These are phyloP conservation scores for Tragelaphus oryx DNA, from an alignment of 2,797 vertebrate genomes.

Conservation along the genomic window DNA sequence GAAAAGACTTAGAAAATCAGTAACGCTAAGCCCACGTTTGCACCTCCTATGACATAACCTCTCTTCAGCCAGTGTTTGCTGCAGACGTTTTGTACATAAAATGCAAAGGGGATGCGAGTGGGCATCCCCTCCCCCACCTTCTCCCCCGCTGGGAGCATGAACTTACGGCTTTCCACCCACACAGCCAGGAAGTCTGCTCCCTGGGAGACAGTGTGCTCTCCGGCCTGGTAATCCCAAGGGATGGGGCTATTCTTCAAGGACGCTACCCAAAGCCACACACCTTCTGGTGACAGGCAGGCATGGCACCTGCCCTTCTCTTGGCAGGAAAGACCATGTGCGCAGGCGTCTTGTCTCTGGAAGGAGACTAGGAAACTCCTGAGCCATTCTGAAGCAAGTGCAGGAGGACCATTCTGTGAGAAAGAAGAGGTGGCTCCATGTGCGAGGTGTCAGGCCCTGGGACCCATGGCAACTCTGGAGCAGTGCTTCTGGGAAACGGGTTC, in stretches of 20 bases:
- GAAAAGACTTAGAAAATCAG: not conserved
- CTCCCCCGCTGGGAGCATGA: not conserved
- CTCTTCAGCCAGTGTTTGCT: not conserved
- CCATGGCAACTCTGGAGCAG: rapidly evolving
- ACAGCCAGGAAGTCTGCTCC: not conserved
- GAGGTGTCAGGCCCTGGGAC: not conserved
- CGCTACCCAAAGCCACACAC: not conserved
- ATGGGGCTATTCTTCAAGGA: not conserved
- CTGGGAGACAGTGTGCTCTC: not conserved
- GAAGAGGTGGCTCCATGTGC: rapidly evolving
- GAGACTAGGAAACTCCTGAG: not conserved
- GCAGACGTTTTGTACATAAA: rapidly evolving
- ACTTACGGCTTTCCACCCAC: not conserved
- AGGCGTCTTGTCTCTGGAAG: not conserved
- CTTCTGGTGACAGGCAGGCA: not conserved
- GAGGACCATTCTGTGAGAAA: not conserved
- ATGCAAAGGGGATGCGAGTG: not conserved
- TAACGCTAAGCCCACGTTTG: not conserved
- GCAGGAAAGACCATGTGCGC: not conserved
- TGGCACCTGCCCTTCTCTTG: too few relatives aligned
- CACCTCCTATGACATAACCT: not conserved
- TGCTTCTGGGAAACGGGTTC: not conserved
- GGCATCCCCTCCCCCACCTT: not conserved
- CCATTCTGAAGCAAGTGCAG: not conserved
- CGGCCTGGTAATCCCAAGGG: not conserved